A percentile compares a stretch with the other conserved stretches of the same genome.
phyloP scores from a whole-genome alignment of 2,113 vertebrate species.

The Azemiops feae region DNA sequence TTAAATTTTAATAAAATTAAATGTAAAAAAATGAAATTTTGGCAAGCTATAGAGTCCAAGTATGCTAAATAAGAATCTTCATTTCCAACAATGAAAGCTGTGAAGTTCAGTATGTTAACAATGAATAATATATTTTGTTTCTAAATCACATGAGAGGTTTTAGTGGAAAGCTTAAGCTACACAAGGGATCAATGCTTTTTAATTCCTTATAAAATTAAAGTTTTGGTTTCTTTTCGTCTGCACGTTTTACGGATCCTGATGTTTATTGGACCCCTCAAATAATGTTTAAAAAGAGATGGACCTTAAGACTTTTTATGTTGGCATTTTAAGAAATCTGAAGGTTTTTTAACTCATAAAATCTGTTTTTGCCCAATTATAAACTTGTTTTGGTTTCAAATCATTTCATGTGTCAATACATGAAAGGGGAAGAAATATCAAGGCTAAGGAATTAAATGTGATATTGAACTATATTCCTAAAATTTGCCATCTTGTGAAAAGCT shows the following conservation, averaged over 20 bases:
- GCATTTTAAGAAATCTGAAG: not conserved
- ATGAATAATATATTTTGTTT: not conserved
- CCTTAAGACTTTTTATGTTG: not conserved
- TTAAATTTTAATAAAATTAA: not conserved
- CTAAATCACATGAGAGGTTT: not conserved
- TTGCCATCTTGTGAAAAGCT: not conserved
- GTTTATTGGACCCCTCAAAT: not conserved
- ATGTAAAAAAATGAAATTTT: not conserved
- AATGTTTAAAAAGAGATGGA: not conserved
- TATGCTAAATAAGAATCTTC: not conserved
- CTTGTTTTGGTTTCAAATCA: too few relatives aligned
- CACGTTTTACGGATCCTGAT: not conserved
- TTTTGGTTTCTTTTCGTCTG: not conserved
- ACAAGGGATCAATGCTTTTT: not conserved
- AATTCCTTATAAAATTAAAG: not conserved
- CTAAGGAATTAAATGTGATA: not conserved
- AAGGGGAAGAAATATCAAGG: not conserved
- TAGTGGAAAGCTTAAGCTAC: not conserved
- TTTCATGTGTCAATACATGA: not conserved
- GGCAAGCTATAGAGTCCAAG: not conserved
- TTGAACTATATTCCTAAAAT: not conserved
- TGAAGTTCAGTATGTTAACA: not conserved
- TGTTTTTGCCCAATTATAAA: not conserved
- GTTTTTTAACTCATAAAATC: not conserved
- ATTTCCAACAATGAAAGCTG: not conserved